A percentile compares a stretch with the other conserved stretches of the same genome.
phyloP scores from a whole-genome alignment of 2,888 invertebrate genomes.

The Julus scandinavius region DNA sequence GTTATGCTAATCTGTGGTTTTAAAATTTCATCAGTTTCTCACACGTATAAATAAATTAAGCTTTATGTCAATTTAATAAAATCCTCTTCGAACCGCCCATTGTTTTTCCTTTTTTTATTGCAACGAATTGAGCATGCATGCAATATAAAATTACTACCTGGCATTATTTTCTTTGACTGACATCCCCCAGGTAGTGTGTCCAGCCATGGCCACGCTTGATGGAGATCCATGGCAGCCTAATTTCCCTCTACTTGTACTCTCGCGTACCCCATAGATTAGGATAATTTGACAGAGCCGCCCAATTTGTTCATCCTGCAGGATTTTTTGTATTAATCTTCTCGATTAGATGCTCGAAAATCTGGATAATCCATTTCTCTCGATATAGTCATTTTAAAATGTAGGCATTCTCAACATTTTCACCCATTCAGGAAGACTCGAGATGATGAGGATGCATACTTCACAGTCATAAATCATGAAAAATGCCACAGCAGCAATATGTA shows the following conservation, averaged over 20 bases:
- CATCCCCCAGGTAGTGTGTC: slow-evolving; percentile 25
- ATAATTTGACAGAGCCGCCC: slow-evolving; percentile 50
- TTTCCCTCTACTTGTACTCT: slow-evolving; percentile 43
- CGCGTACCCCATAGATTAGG: slow-evolving; percentile 49
- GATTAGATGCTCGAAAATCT: slow-evolving; percentile 5
- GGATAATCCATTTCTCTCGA: neutral
- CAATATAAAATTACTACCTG: slow-evolving; percentile 14
- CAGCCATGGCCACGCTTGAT: slow-evolving; percentile 46
- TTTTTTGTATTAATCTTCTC: neutral
- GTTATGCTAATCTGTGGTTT: slow-evolving; percentile 14
- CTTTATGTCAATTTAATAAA: slow-evolving; percentile 27
- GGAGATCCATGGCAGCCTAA: slow-evolving; percentile 26
- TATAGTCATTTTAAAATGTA: neutral
- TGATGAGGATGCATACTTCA: neutral
- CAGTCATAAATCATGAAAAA: neutral
- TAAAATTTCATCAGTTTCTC: slow-evolving; percentile 11
- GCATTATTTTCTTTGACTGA: slow-evolving; percentile 27
- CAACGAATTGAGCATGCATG: slow-evolving; percentile 21
- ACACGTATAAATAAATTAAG: slow-evolving; percentile 4
- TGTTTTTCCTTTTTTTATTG: slow-evolving; percentile 34
- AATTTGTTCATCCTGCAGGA: slow-evolving; percentile 47
- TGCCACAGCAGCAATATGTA: neutral
- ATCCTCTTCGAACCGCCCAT: neutral
- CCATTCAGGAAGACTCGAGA: neutral
- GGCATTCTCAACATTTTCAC: neutral